Evolutionary conservation across 1,140 invertebrate species (phyloP), one percentile per base, ranked within the genome.

Genomic region (Drosophila repletoides): DNA sequence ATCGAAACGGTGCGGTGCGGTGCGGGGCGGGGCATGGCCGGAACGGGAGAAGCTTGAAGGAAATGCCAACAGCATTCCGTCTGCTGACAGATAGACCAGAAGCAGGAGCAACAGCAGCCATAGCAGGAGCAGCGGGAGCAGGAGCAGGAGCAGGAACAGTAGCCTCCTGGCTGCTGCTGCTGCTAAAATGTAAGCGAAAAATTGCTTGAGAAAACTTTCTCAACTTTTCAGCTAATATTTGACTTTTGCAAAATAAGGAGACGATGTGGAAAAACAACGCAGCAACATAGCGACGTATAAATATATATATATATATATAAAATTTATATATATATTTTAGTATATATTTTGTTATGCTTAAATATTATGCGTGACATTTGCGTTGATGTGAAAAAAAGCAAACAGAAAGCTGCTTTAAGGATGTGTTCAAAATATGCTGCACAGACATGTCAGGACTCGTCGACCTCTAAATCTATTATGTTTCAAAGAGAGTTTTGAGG

Each of bases 191-290:
- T 86, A 84, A 84, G 81, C 72, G 81, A 74, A 86, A 86, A 86
- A 86, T 86, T 86, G 80, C 80, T 86, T 87, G 80, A 66, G 80
- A 87, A 87, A 86, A 86, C 81, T 86, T 86, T 86, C 76, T 87
- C 80, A 86, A 86, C 80, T 86, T 86, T 86, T 86, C 80, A 86
- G 80, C 80, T 86, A 86, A 86, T 86, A 86, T 86, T 86, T 86
- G 80, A 87, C 80, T 86, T 86, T 86, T 66, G 60, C 76, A 80
- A 84, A 84, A 84, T 84, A 86, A 86, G 80, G 66, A 87, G 80
- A 72, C 79, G 80, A 84, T 87, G 80, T 80, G 80, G 80, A 86
- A 84, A 84, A 84, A 80, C 75, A 84, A 75, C 80, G 80, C 60
- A 55, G 71, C 71, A 72, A 60, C 70, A 40, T 53, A 7, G 26